These are phyloP conservation scores for Choloepus hoffmanni DNA, from an alignment of 2,113 vertebrate species.

Conservation along the genomic window DNA sequence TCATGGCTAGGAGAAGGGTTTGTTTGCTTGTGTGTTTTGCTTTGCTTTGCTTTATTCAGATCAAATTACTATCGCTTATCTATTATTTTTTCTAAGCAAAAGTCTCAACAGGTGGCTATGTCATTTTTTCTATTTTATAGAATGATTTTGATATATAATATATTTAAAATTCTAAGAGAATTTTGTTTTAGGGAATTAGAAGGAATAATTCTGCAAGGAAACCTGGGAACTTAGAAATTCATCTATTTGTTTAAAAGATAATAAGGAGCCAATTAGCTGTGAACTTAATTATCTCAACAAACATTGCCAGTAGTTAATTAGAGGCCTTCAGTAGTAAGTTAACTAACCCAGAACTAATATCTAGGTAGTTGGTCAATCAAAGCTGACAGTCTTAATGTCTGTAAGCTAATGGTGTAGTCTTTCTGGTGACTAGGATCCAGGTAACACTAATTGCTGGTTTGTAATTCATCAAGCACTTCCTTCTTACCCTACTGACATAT, in stretches of 20 bases:
- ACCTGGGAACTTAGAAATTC: slow-evolving; percentile 31
- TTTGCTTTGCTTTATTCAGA: slow-evolving; percentile 23
- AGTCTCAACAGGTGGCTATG: background rate
- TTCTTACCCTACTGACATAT: background rate
- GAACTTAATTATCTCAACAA: slow-evolving; percentile 55
- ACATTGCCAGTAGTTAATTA: slow-evolving; percentile 11
- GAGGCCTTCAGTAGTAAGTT: background rate
- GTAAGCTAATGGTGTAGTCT: background rate
- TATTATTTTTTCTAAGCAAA: slow-evolving; percentile 53
- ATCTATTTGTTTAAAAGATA: slow-evolving; percentile 54
- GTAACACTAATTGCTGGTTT: background rate
- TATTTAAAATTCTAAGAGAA: slow-evolving; percentile 43
- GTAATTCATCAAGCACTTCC: background rate
- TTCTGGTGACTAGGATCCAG: slow-evolving; percentile 9
- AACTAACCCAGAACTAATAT: slow-evolving; percentile 40
- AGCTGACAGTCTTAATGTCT: background rate
- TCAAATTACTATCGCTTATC: slow-evolving; percentile 3
- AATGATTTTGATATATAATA: slow-evolving; percentile 49
- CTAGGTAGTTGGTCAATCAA: background rate
- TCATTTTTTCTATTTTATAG: background rate
- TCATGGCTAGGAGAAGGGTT: background rate
- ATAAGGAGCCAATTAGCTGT: slow-evolving; percentile 26
- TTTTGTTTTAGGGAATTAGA: slow-evolving; percentile 34
- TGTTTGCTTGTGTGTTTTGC: background rate
- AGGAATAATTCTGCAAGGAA: slow-evolving; percentile 56